Evolutionary conservation across 1,140 invertebrate species (phyloP).

Genomic region (Drosophila sturtevanti): DNA sequence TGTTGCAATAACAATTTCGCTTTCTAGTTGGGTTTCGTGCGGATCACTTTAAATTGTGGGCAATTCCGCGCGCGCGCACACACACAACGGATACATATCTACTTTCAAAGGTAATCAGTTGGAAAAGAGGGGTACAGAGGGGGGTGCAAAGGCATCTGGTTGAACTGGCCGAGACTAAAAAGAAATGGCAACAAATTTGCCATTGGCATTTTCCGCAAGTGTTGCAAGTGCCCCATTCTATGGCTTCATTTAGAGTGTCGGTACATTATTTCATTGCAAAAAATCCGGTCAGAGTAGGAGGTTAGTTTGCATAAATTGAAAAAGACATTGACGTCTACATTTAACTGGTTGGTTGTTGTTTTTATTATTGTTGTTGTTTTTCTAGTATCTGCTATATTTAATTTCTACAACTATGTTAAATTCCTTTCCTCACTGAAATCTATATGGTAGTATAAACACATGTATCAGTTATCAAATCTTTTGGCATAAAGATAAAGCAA

Average conservation of each 20-base stretch:
- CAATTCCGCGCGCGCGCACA: constrained; percentile 54
- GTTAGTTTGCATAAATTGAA: constrained; percentile 31
- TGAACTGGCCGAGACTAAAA: not conserved
- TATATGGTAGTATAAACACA: too few relatives aligned
- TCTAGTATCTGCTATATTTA: too few relatives aligned
- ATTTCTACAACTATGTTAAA: too few relatives aligned
- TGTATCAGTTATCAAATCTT: too few relatives aligned
- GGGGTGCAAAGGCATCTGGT: constrained; percentile 33
- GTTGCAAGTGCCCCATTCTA: constrained; percentile 42
- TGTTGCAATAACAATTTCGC: constrained; percentile 74
- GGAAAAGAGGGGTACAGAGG: not conserved
- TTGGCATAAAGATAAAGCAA: too few relatives aligned
- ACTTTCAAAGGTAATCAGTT: not conserved
- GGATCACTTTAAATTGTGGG: constrained; percentile 66
- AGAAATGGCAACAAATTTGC: constrained; percentile 3
- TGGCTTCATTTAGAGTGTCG: constrained; percentile 48
- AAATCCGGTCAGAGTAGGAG: not conserved
- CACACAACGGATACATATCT: constrained; percentile 53
- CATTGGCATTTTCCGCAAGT: constrained; percentile 42
- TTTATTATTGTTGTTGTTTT: too few relatives aligned
- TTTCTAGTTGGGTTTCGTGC: constrained; percentile 50
- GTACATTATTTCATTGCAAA: constrained; percentile 12
- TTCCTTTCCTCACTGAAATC: too few relatives aligned
- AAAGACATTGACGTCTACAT: constrained; percentile 3
- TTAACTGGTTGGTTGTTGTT: not conserved